phyloP scores from a whole-genome alignment of 2,888 invertebrate species.

The Horisme vitalbata region DNA sequence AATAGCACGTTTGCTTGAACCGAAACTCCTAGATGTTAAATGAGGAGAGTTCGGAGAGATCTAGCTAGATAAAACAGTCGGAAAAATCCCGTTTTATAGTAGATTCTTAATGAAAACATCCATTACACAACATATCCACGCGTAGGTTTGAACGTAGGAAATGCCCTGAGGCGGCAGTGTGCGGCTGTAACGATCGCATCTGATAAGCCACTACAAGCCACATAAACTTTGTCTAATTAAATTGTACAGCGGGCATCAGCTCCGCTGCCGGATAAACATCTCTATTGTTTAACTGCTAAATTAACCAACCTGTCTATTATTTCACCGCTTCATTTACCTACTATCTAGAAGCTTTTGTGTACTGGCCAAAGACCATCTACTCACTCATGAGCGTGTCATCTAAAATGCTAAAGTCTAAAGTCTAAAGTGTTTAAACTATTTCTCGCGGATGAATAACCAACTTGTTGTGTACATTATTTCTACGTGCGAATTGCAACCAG shows the following conservation, averaged over 20 bases:
- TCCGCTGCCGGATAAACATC: conserved; percentile 69
- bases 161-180: conserved; percentile 46
- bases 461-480: no score
- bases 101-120: conserved; percentile 44
- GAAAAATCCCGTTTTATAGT: conserved; percentile 10
- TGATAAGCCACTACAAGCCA: conserved; percentile 64
- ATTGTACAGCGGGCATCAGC: conserved; percentile 70
- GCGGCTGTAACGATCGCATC: conserved; percentile 55
- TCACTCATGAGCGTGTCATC: no score
- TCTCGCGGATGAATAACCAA: no score
- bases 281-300: conserved; percentile 76
- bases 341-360: conserved; percentile 31
- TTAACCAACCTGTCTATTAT: conserved; percentile 61
- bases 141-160: conserved; percentile 41
- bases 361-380: conserved; percentile 26
- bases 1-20: no score
- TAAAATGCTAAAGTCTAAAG: no score
- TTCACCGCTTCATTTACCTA: conserved; percentile 54
- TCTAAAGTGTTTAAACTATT: no score
- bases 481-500: no score
- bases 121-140: conserved; percentile 48
- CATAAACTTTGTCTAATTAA: conserved; percentile 78
- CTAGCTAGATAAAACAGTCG: no score
- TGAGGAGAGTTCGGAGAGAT: no score
- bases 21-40: no score